These are phyloP conservation scores for Physeter macrocephalus DNA, from an alignment of 2,113 vertebrate species.

Conservation along the genomic window DNA sequence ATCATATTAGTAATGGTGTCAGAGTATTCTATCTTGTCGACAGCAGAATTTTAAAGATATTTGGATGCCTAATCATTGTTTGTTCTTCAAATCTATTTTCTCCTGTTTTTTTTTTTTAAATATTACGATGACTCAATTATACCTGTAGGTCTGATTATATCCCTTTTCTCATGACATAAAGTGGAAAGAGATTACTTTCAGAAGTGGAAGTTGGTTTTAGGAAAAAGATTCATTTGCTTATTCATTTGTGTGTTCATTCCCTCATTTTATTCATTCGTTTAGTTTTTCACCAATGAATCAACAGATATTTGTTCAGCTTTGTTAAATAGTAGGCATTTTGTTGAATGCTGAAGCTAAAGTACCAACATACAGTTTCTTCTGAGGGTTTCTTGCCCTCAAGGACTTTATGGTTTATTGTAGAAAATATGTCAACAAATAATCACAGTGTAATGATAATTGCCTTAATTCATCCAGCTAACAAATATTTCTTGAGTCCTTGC, in stretches of 20 bases:
- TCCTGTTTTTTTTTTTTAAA: neutral
- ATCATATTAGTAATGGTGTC: neutral
- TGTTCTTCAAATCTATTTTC: neutral
- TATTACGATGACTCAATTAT: neutral
- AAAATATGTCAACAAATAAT: neutral
- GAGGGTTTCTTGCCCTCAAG: neutral
- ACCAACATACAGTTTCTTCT: neutral
- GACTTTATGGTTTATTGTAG: neutral
- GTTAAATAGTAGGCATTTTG: neutral
- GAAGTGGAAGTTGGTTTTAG: neutral
- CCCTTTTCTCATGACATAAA: neutral
- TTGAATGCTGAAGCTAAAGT: neutral
- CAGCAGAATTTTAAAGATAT: neutral
- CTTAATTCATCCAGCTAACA: neutral
- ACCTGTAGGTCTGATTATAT: neutral
- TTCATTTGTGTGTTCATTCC: neutral
- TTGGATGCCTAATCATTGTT: neutral
- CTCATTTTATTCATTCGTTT: neutral
- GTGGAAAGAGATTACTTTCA: slow-evolving; percentile 10
- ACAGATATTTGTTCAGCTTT: neutral
- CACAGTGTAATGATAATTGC: neutral
- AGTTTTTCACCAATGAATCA: neutral
- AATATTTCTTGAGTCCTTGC: neutral
- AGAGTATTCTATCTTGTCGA: neutral
- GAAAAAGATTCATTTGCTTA: neutral